Conservation (phyloP, 1,140 invertebrate genomes). For the Zaprionus africanus region DNA sequence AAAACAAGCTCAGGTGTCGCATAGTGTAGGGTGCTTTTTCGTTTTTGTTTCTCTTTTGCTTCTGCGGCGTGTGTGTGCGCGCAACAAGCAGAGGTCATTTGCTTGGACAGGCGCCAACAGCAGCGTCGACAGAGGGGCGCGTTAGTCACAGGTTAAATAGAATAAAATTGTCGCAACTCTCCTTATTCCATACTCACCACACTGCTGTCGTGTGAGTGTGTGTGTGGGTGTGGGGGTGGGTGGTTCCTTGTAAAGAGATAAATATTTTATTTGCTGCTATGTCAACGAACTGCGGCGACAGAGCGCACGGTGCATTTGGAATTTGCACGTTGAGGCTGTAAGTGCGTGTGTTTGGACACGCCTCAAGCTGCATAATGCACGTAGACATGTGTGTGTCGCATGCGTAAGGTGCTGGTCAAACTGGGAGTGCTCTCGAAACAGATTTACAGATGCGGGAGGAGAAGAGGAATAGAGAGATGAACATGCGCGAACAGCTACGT, state of each 20-base stretch:
- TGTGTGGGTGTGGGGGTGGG: background rate
- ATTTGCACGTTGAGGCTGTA: constrained; percentile 44
- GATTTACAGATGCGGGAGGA: constrained; percentile 4
- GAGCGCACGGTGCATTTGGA: constrained; percentile 9
- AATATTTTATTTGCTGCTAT: constrained; percentile 14
- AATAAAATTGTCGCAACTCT: constrained; percentile 10
- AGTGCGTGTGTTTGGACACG: background rate
- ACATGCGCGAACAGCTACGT: constrained; percentile 17
- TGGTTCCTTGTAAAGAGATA: constrained; percentile 24
- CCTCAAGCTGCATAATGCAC: background rate
- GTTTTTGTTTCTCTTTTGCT: background rate
- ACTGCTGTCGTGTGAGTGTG: background rate
- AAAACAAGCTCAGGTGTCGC: constrained; percentile 29
- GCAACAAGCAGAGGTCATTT: constrained; percentile 50
- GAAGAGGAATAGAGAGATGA: constrained; percentile 3
- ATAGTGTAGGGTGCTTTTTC: background rate
- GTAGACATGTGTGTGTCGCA: constrained; percentile 26
- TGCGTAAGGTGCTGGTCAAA: constrained; percentile 24
- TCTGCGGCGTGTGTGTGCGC: background rate
- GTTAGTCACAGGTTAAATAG: constrained; percentile 43
- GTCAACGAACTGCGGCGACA: constrained; percentile 49
- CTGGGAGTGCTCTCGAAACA: constrained; percentile 21
- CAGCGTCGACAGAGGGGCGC: background rate
- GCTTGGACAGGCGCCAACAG: constrained; percentile 35
- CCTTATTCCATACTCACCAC: background rate